These are phyloP conservation scores for Subacronicta megacephala DNA, from an alignment of 2,888 invertebrate genomes.

Conservation along the genomic window DNA sequence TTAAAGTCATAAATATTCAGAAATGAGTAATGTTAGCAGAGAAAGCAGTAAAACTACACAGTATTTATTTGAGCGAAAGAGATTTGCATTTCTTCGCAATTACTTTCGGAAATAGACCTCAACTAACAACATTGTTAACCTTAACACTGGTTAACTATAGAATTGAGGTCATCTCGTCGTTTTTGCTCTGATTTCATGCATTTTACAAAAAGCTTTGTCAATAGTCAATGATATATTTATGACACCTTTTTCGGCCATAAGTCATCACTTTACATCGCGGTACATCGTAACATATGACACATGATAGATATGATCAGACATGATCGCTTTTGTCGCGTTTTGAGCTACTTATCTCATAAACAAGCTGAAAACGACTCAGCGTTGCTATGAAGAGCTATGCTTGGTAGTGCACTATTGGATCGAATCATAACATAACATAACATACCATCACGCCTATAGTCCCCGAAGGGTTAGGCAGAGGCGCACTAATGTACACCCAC, in stretches of 20 bases:
- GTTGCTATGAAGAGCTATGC: no score
- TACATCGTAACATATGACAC: no score
- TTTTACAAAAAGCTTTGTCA: background rate
- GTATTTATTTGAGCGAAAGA: conserved; percentile 41
- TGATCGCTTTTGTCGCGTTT: no score
- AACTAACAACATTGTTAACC: conserved; percentile 49
- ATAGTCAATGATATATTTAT: background rate
- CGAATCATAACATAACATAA: no score
- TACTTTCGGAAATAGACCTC: conserved; percentile 50
- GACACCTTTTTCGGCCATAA: background rate
- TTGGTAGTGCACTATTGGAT: no score
- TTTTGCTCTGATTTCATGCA: background rate
- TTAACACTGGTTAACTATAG: conserved; percentile 33
- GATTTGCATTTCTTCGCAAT: conserved; percentile 47
- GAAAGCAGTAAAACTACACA: conserved; percentile 40
- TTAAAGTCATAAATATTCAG: conserved; percentile 32
- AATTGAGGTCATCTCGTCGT: conserved; percentile 22
- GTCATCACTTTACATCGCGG: no score
- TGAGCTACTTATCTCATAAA: no score
- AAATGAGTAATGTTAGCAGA: conserved; percentile 25
- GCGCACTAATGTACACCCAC: no score
- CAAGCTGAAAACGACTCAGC: no score
- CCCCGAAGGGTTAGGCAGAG: no score
- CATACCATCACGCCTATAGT: no score
- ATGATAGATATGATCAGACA: no score